Evolutionary conservation across 2,113 vertebrate species (phyloP), one percentile per base, ranked within the genome.

Genomic region (Elachura formosa): DNA sequence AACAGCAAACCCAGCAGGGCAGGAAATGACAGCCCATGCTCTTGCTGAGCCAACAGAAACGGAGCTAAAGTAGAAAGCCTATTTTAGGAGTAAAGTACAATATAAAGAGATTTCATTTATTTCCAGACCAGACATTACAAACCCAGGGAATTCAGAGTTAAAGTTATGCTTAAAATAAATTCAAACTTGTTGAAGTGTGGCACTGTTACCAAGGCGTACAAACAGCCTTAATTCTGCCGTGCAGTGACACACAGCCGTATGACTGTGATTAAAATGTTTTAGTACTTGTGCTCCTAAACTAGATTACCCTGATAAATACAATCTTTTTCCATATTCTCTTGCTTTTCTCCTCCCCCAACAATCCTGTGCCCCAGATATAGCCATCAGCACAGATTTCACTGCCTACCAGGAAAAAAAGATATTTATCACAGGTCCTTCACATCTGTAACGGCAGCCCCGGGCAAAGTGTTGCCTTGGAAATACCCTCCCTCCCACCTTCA

Each of bases 141-240:
- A 83, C 49, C 43, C 52, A 75, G 80, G 76, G 94, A 93, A 87
- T 45, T 92, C 86, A 72, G 93, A 93, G 80, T 87, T 93, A 91
- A 96, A 89, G n/a, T 71, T 92, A 61, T 9, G n/a, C 89, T 93
- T 84, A 75, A 94, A 93, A 93, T 92, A 95, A 95, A 91, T 52
- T 74, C 45, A 41, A 75, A 96, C 56, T 87, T 88, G 79, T 68
- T 89, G 73, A 94, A 92, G 83, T 94, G 91, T 73, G 91, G 78
- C 87, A 74, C 54, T 69, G 87, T 61, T 96, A 87, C 78, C 59
- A 89, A 93, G 87, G 82, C 90, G 84, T 40, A 62, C 84, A 93
- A 96, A 87, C 40, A 85, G 63, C 81, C 62, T 91, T 84, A 85
- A 80, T 85, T 93, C 82, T 93, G 75, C 75, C 93, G 91, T 80